Evolutionary conservation across 2,888 invertebrate genomes (phyloP).

Genomic region (Stenoptilia bipunctidactyla): DNA sequence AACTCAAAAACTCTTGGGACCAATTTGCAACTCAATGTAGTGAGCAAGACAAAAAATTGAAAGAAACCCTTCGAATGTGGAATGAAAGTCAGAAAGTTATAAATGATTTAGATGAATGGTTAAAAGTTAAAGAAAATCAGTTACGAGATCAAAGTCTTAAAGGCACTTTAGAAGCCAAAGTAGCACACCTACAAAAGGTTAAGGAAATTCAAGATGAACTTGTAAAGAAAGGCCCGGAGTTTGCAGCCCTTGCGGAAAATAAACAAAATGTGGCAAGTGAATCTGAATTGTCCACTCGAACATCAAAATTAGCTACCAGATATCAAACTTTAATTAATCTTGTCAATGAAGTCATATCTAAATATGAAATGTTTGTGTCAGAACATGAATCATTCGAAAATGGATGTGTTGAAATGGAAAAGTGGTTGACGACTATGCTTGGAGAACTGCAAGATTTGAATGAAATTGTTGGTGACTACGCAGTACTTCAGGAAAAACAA

Average conservation of each 20-base stretch:
- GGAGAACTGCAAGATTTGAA: slow-evolving; percentile 82
- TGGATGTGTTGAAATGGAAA: slow-evolving; percentile 79
- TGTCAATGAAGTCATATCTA: slow-evolving; percentile 85
- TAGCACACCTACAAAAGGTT: slow-evolving; percentile 82
- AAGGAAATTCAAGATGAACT: slow-evolving; percentile 80
- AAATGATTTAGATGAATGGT: slow-evolving; percentile 85
- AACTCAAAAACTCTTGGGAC: slow-evolving; percentile 81
- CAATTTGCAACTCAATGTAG: slow-evolving; percentile 79
- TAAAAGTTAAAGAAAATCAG: slow-evolving; percentile 86
- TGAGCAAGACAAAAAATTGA: slow-evolving; percentile 79
- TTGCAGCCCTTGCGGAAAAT: slow-evolving; percentile 76
- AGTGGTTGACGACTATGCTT: slow-evolving; percentile 81
- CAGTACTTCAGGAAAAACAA: slow-evolving; percentile 85
- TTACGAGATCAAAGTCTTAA: slow-evolving; percentile 91
- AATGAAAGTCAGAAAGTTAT: slow-evolving; percentile 83
- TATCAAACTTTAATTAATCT: slow-evolving; percentile 86
- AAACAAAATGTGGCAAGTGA: slow-evolving; percentile 81
- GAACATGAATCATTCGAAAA: slow-evolving; percentile 88
- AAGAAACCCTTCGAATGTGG: slow-evolving; percentile 84
- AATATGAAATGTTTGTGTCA: slow-evolving; percentile 86
- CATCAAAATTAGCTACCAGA: slow-evolving; percentile 83
- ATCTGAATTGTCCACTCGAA: slow-evolving; percentile 78
- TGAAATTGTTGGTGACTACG: slow-evolving; percentile 88
- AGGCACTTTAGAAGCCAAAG: slow-evolving; percentile 86
- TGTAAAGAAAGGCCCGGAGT: slow-evolving; percentile 74